A percentile compares a stretch with the other conserved stretches of the same genome.
Evolutionary conservation across 1,140 invertebrate genomes (phyloP).

Genomic region (Trigoniulus corallinus): DNA sequence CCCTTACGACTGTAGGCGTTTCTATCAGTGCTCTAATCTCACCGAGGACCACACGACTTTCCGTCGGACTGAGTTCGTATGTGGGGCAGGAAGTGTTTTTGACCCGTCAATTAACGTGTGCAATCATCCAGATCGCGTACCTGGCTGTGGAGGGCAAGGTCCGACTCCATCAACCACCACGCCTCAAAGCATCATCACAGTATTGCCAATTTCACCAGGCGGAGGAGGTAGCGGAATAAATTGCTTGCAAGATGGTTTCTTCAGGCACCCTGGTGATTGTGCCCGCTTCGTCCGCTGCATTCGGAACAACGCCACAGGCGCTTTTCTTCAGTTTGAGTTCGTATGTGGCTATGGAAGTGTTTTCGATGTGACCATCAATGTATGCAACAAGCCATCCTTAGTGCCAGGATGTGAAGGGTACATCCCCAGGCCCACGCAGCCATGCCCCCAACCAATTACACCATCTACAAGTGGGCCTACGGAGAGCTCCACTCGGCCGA

Average conservation of each 20-base stretch:
- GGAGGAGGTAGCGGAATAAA: not conserved
- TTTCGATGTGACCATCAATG: not conserved
- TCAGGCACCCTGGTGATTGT: not conserved
- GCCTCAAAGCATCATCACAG: not conserved
- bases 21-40: not conserved
- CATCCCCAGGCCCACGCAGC: not conserved
- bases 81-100: slow-evolving; percentile 2
- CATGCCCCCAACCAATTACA: not conserved
- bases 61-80: not conserved
- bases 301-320: not conserved
- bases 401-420: not conserved
- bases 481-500: not conserved
- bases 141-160: not conserved
- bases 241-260: slow-evolving; percentile 1
- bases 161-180: not conserved
- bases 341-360: slow-evolving; percentile 1
- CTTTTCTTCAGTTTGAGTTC: not conserved
- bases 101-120: not conserved
- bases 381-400: not conserved
- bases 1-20: not conserved
- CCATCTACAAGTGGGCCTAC: not conserved
- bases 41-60: not conserved
- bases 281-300: not conserved
- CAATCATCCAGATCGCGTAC: slow-evolving; percentile 2
- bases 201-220: not conserved